Evolutionary conservation across 2,113 vertebrate genomes (phyloP), one percentile per base, ranked within the genome.

Genomic region (Xenotilapia leptura): DNA sequence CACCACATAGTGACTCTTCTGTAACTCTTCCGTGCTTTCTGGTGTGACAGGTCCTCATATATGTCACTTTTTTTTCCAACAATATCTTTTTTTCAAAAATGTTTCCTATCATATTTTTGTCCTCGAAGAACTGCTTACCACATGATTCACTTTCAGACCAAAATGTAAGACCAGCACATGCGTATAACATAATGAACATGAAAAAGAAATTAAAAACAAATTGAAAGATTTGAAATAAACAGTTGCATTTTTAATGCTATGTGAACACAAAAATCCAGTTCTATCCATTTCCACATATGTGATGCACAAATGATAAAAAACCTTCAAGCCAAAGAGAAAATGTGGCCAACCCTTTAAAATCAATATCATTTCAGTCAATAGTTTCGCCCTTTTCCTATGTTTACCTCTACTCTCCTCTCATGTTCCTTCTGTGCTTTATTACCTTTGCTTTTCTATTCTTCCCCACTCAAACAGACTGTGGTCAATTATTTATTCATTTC

Each of bases 401-500:
- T 77, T 88, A 77, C 7, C 51, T 56, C 51, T 51, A 5, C 75
- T 49, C 23, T 70, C 17, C 28, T 62, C 70, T 79, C 56, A 53
- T 12, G 8, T 15, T 73, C 49, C 58, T 4, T 81, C 40, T 79
- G 79, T 51, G 51, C 53, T 90, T 88, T 28, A 82, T 82, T 40
- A 42, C 47, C 56, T 81, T 86, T 47, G 4, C 83, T 82, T 84
- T 87, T 65, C 42, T 42, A 47, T 49, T 85, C 83, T 54, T 88
- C 9, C 10, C 13, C 83, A 42, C 90, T 86, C 77, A 14, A 87
- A 88, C 70, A 84, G 54, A 90, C 86, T 12, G 40, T 89, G 79
- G 56, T 94, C 89, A 88, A 95, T 94, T 91, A 94, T 94, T 96
- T 93, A 95, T 94, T 94, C 83, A 92, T 87, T 85, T 84, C 82